Evolutionary conservation across 2,797 vertebrate species (phyloP), one percentile per base, ranked within the genome.

Genomic region (Euthynnus affinis): DNA sequence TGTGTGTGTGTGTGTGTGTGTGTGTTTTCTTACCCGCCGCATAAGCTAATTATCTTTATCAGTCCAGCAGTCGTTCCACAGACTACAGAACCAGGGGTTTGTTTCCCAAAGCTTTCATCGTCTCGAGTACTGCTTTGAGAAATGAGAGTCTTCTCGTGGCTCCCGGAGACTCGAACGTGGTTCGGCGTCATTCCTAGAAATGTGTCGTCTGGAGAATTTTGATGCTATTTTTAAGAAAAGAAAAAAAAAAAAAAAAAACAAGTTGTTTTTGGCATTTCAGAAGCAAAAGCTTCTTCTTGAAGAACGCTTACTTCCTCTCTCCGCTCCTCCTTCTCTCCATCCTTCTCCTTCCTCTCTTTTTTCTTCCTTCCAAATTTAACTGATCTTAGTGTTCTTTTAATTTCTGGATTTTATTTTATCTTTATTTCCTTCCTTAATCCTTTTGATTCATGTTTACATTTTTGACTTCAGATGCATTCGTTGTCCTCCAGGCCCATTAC

Each of bases 1-100:
- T 55, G 18, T 71, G 34, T 71, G 49, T 81, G 55, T 85, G 15
- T 46, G 23, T 55, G 18, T 71, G 34, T 71, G 49, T 81, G 55
- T 85, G 61, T 84, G 42, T 87, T 75, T 79, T 70, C 22, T 56
- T 64, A 62, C 46, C 48, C 61, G 13, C 63, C 20, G 17, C 65
- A 80, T 61, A 75, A 87, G 87, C 85, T 88, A 79, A 90, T 88
- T 88, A 89, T 86, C 74, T 84, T 87, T 71, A 87, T 89, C 83
- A 74, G 78, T 70, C 70, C 67, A 44, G 85, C 48, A 63, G 82
- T 71, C 46, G 0, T 56, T 80, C 57, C 49, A 10, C 64, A 76
- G 65, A 53, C 72, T 48, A 9, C 40, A 27, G 79, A 78, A 80
- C 37, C 64, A 78, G 62, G 62, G 65, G 63, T 82, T 87, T 79